Evolutionary conservation across 2,888 invertebrate species (phyloP), one percentile per base, ranked within the genome.

Genomic region (Clitarchus hookeri): DNA sequence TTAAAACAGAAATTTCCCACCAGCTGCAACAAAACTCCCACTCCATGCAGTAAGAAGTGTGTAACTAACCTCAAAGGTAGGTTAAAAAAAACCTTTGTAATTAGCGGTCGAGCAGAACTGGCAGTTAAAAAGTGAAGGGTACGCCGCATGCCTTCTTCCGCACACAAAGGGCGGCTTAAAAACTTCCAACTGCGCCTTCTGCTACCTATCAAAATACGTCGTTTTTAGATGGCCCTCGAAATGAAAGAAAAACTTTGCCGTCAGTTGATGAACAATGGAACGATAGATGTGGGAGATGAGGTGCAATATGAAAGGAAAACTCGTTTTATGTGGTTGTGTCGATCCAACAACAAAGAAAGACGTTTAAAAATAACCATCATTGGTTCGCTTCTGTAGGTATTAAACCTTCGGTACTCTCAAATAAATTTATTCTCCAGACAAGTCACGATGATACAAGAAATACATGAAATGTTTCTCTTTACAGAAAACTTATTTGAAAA

Each of bases 191-290:
- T 65, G 23, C n/a, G 65, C 19, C 65, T 65, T 65, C 48, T 16
- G 23, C 16, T 23, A 65, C 65, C 65, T 65, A 65, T 65, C 65
- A 65, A 65, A 65, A 65, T n/a, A 65, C 65, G 19, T 65, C 65
- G 65, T 65, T 65, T 65, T 11, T n/a, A 19, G 65, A 48, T 48
- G 48, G 11, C 48, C n/a, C 23, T 65, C 23, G 65, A 65, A 65
- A 65, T 65, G 65, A 65, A 65, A 65, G 65, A 65, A 65, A 65
- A 65, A 65, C 65, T 65, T 19, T 65, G 65, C 65, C 23, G 65
- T 23, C 23, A n/a, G 65, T 65, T n/a, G 65, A 65, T 65, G n/a
- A 65, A 65, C 65, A 65, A 65, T 65, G n/a, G 16, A 65, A n/a
- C 65, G 65, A 65, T 48, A 48, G 48, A 2, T 48, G 48, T 48